Percentiles rank a stretch among this genome's conserved stretches.
Conservation (phyloP, 2,113 vertebrate species). For the Callocephalon fimbriatum region DNA sequence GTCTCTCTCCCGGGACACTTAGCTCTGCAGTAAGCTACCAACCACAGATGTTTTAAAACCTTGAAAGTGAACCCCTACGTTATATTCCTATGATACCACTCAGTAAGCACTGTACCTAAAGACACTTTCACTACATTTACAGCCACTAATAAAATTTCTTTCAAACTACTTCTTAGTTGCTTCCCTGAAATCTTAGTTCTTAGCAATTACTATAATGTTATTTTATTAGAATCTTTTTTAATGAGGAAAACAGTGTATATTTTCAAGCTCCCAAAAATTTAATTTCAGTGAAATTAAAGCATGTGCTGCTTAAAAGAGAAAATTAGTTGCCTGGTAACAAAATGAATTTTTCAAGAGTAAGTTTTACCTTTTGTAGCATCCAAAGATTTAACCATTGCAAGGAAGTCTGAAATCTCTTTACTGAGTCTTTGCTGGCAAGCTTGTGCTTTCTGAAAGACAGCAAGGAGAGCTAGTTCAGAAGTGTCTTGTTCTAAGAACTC, state of each 20-base stretch:
- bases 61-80: neutral
- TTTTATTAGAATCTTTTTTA: neutral
- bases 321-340: neutral
- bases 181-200: neutral
- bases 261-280: neutral
- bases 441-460: constrained; percentile 84
- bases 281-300: neutral
- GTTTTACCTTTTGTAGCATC: constrained; percentile 85
- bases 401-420: constrained; percentile 83
- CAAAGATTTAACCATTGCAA: constrained; percentile 83
- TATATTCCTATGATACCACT: neutral
- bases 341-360: neutral
- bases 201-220: neutral
- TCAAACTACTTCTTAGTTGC: neutral
- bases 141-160: neutral
- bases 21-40: neutral
- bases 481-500: neutral
- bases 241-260: neutral
- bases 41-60: neutral
- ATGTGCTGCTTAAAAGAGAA: neutral
- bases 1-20: neutral
- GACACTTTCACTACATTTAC: neutral
- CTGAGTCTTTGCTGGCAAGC: constrained; percentile 85
- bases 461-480: neutral
- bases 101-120: neutral